Evolutionary conservation across 2,888 invertebrate genomes (phyloP).

Genomic region (Calliscelio sp.): DNA sequence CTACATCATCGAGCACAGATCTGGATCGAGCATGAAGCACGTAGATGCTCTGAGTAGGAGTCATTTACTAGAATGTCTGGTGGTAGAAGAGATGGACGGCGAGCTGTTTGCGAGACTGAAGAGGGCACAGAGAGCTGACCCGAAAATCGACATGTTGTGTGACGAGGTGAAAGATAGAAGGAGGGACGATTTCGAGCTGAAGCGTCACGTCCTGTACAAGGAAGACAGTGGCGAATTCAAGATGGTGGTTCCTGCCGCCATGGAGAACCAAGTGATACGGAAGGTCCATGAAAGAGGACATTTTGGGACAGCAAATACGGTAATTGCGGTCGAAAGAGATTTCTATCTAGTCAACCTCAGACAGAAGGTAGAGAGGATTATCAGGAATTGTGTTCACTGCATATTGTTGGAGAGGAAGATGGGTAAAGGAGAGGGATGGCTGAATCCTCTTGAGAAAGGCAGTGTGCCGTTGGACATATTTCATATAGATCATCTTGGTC

Average conservation of each 20-base stretch:
- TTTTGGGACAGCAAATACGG: not conserved
- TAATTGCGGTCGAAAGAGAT: not conserved
- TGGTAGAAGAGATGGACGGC: constrained; percentile 21
- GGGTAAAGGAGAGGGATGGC: constrained; percentile 21
- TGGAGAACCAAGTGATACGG: constrained; percentile 1
- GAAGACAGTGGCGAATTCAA: constrained; percentile 4
- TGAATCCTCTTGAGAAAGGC: not conserved
- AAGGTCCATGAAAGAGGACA: constrained; percentile 1
- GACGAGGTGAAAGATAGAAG: not conserved
- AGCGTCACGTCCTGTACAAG: not conserved
- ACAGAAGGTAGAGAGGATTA: not conserved
- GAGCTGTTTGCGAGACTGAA: constrained; percentile 15
- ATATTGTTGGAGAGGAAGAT: constrained; percentile 10
- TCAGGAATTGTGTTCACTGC: constrained; percentile 1
- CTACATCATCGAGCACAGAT: constrained; percentile 40
- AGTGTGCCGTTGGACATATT: not conserved
- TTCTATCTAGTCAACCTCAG: not conserved
- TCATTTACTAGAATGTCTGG: constrained; percentile 4
- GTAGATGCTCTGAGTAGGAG: constrained; percentile 50
- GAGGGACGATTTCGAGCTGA: constrained; percentile 8
- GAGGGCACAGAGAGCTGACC: constrained; percentile 26
- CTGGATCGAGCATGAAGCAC: constrained; percentile 36
- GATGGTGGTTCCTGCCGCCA: not conserved
- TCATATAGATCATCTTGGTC: constrained; percentile 10
- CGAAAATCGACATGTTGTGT: not conserved